Evolutionary conservation across 1,140 invertebrate genomes (phyloP), one percentile per base, ranked within the genome.

Genomic region (Metopolophium dirhodum): DNA sequence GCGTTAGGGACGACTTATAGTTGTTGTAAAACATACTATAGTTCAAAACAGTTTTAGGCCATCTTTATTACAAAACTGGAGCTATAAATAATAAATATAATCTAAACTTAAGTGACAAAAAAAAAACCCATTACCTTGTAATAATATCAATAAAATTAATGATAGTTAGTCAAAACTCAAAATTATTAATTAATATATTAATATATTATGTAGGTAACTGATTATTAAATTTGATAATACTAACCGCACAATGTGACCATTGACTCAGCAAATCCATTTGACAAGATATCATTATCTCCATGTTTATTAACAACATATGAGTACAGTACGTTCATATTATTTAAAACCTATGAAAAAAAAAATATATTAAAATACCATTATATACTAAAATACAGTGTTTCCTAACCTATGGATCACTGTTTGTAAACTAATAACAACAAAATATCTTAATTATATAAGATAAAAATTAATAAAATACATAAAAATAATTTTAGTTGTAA

Each of bases 201-300:
- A 41, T 41, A 41, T 51, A 51, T 51, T 51, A 51, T 20, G 51
- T 54, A 54, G 20, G 30, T 68, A 77, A n/a, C n/a, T 77, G 4
- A 77, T 77, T 2, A n/a, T 77, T 77, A n/a, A n/a, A 77, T 77
- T 77, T 35, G 11, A 77, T 35, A 88, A 88, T 35, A 88, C 86
- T 54, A 88, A 88, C 86, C 86, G 35, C 47, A 51, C 14, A 88
- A 88, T 35, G 86, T 88, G 37, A 51, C 86, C 45, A 88, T 88
- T 22, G 86, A 49, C 20, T 88, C 86, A 18, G 86, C 86, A n/a
- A 88, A 88, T 88, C 86, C 86, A 88, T 88, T 88, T 35, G 47
- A 51, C 18, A 51, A 45, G n/a, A 88, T 47, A 51, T 88, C 49
- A 35, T 51, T 49, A 35, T 49, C 9, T 35, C 86, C n/a, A 51